phyloP scores from a whole-genome alignment of 2,113 vertebrate genomes.

The Eurystomus gularis region DNA sequence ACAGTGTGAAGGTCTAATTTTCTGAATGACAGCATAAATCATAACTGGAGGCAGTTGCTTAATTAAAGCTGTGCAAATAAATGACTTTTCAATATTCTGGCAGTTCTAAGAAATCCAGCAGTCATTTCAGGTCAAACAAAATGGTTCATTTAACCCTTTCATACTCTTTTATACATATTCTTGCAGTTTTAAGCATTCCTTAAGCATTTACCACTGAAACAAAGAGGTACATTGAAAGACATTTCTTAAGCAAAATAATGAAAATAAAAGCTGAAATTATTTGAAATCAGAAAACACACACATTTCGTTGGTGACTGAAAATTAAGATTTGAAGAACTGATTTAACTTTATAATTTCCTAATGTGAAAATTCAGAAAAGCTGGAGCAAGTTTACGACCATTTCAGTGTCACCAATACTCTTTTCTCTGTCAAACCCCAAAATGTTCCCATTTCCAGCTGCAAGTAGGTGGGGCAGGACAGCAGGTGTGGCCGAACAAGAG shows the following conservation, averaged over 20 bases:
- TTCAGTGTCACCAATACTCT: not conserved
- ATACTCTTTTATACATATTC: not conserved
- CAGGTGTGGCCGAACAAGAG: not conserved
- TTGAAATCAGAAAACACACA: not conserved
- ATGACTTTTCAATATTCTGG: conserved; percentile 9
- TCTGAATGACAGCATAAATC: conserved; percentile 44
- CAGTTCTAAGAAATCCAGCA: conserved; percentile 6
- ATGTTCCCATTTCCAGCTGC: not conserved
- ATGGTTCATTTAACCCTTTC: not conserved
- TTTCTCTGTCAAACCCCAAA: not conserved
- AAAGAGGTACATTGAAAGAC: not conserved
- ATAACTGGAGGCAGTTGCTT: conserved; percentile 44
- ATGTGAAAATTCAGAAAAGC: not conserved
- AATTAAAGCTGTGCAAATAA: conserved; percentile 33
- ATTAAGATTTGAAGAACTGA: not conserved
- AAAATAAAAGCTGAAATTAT: not conserved
- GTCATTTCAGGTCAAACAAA: conserved; percentile 9
- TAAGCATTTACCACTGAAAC: not conserved
- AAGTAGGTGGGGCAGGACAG: fast-evolving
- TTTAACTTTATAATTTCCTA: not conserved
- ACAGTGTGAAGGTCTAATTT: conserved; percentile 22
- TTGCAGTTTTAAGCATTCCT: not conserved
- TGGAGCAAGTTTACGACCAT: not conserved
- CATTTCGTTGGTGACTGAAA: not conserved
- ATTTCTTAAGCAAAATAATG: not conserved